These are phyloP conservation scores for Myiothlypis chrysogaster DNA, from an alignment of 2,797 vertebrate genomes.

Conservation along the genomic window DNA sequence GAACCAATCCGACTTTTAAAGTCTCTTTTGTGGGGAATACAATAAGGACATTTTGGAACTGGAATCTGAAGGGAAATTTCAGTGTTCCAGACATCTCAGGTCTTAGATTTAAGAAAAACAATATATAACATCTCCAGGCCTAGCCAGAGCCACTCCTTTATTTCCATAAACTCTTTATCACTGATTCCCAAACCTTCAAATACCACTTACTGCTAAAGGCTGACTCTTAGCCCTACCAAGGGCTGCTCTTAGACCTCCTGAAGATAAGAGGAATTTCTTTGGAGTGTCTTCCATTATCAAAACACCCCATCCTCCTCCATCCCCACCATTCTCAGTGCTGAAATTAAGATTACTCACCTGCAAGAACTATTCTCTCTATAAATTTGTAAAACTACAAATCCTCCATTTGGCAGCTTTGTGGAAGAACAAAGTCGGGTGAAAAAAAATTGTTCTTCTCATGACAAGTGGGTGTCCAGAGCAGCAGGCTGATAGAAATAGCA, in stretches of 20 bases:
- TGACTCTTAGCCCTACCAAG: not conserved
- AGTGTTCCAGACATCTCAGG: not conserved
- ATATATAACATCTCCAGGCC: not conserved
- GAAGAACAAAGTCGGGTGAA: not conserved
- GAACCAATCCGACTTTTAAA: not conserved
- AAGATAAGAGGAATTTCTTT: not conserved
- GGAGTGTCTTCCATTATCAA: not conserved
- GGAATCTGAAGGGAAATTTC: not conserved
- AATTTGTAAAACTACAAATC: not conserved
- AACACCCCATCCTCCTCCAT: constrained; percentile 17
- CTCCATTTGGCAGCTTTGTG: not conserved
- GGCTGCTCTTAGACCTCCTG: not conserved
- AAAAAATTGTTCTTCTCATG: not conserved
- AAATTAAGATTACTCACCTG: not conserved
- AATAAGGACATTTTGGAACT: not conserved
- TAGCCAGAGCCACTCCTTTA: not conserved
- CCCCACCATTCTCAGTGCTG: not conserved
- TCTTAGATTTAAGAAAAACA: not conserved
- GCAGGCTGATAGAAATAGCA: not conserved
- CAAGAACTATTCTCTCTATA: not conserved
- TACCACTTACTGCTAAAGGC: not conserved
- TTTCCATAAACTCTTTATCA: not conserved
- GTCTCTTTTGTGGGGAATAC: not conserved
- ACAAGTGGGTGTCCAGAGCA: not conserved
- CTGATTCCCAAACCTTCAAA: not conserved